Conservation (phyloP, 2,113 vertebrate species). For the Capra hircus region DNA sequence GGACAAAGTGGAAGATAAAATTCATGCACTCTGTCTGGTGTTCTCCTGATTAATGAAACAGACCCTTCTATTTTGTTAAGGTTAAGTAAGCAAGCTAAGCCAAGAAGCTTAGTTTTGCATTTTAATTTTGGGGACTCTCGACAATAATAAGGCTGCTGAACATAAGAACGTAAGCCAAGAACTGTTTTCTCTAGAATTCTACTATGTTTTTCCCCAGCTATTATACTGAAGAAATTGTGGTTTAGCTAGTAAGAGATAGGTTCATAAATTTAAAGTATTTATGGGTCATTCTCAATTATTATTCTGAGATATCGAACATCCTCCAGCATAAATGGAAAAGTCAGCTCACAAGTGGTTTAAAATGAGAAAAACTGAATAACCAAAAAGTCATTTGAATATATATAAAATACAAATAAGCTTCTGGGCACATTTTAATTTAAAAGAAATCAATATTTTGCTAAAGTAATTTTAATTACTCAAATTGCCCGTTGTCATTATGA, state of each 20-base stretch:
- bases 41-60: slow-evolving; percentile 74
- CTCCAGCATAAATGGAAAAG: slow-evolving; percentile 36
- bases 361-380: slow-evolving; percentile 23
- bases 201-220: background rate
- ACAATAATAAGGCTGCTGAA: slow-evolving; percentile 65
- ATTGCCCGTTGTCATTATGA: background rate
- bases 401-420: slow-evolving; percentile 7
- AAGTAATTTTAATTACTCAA: slow-evolving; percentile 56
- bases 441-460: background rate
- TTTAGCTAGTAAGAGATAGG: background rate
- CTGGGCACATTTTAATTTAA: slow-evolving; percentile 44
- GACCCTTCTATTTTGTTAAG: slow-evolving; percentile 71
- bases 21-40: slow-evolving; percentile 51
- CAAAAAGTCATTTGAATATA: slow-evolving; percentile 15
- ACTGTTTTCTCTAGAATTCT: slow-evolving; percentile 15
- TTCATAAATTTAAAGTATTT: slow-evolving; percentile 51
- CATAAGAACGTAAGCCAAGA: slow-evolving; percentile 18
- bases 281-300: slow-evolving; percentile 49
- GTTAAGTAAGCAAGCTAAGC: slow-evolving; percentile 60
- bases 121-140: slow-evolving; percentile 68
- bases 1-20: slow-evolving; percentile 69
- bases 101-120: slow-evolving; percentile 60
- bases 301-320: slow-evolving; percentile 30
- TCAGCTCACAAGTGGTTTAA: slow-evolving; percentile 17
- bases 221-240: slow-evolving; percentile 2